Percentiles rank a stretch among this genome's conserved stretches.
Conservation (phyloP, 2,797 vertebrate genomes). For the Rhynchonycteris naso region DNA sequence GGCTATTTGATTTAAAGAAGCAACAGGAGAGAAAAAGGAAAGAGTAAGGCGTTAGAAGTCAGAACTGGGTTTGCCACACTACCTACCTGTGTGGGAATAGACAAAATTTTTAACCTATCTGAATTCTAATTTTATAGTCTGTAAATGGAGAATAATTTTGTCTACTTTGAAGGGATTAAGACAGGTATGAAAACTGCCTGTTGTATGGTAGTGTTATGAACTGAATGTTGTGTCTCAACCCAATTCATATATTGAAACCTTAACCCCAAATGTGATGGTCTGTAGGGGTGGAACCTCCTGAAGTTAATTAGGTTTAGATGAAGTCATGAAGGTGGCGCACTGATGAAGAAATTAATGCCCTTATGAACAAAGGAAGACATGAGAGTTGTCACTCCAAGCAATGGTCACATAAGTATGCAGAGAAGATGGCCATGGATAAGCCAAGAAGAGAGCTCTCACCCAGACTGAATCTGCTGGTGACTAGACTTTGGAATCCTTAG, state of each 20-base stretch:
- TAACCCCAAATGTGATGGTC: neutral
- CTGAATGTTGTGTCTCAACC: neutral
- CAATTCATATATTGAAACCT: neutral
- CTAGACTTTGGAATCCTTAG: neutral
- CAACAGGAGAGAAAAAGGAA: neutral
- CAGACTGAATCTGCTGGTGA: neutral
- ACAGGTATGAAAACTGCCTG: neutral
- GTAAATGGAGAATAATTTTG: neutral
- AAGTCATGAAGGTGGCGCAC: neutral
- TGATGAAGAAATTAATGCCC: neutral
- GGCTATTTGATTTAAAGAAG: neutral
- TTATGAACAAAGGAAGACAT: neutral
- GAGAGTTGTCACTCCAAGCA: neutral
- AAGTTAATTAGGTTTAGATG: neutral
- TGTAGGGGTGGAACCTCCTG: neutral
- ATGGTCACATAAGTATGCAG: neutral
- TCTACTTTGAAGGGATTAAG: neutral
- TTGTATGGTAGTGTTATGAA: neutral
- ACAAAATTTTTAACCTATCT: neutral
- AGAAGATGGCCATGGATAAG: neutral
- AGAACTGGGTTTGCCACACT: neutral
- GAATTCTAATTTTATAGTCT: conserved; percentile 10
- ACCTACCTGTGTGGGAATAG: neutral
- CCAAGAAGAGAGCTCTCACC: neutral
- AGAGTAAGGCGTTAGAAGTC: neutral